These are phyloP conservation scores for Crax fasciolata DNA, from an alignment of 2,797 vertebrate species.

Conservation along the genomic window DNA sequence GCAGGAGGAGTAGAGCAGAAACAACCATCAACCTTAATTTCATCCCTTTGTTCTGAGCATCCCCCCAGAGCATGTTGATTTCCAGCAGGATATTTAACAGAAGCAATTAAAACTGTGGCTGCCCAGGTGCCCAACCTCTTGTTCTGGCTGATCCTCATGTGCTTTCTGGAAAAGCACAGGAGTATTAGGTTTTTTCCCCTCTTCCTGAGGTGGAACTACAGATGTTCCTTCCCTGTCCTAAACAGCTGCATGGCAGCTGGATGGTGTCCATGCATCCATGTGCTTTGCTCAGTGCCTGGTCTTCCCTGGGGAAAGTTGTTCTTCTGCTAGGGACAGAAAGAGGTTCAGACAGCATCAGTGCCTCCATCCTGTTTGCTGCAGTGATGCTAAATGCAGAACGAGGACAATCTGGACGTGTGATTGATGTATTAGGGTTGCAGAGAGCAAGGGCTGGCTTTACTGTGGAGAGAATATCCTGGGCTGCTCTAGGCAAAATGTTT, in stretches of 20 bases:
- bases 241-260: background rate
- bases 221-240: background rate
- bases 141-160: background rate
- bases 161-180: background rate
- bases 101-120: rapidly evolving
- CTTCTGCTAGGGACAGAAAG: background rate
- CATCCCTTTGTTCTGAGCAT: background rate
- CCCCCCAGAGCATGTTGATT: background rate
- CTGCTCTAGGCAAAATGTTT: too few relatives aligned
- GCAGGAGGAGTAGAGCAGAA: background rate
- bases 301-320: rapidly evolving
- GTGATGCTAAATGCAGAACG: background rate
- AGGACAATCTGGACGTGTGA: background rate
- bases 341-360: background rate
- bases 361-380: background rate
- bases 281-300: rapidly evolving
- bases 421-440: background rate
- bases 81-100: background rate
- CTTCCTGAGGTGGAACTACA: background rate
- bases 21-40: background rate
- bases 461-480: background rate
- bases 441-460: background rate
- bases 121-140: background rate
- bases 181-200: background rate
- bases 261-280: background rate